Percentiles rank a stretch among this genome's conserved stretches.
phyloP scores from a whole-genome alignment of 2,113 vertebrate genomes.

The Sinocyclocheilus maitianheensis region DNA sequence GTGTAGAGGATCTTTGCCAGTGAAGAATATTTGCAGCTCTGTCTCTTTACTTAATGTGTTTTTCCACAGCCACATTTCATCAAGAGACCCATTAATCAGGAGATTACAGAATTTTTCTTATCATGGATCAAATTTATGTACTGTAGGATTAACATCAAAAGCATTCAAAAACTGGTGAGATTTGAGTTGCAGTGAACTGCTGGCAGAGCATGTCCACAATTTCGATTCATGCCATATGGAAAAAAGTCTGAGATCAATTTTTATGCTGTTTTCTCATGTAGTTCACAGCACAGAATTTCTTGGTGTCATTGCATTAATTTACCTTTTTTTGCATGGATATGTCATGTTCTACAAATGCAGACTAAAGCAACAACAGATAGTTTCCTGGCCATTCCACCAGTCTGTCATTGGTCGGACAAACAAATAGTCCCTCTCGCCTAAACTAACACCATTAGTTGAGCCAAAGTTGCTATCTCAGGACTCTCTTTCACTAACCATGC shows the following conservation, averaged over 20 bases:
- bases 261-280: not conserved
- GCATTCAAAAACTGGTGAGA: not conserved
- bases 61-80: constrained; percentile 61
- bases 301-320: not conserved
- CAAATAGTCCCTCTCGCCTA: not conserved
- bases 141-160: not conserved
- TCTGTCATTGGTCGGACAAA: not conserved
- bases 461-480: not conserved
- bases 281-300: not conserved
- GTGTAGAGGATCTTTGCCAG: constrained; percentile 20
- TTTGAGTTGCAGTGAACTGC: not conserved
- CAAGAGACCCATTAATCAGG: constrained; percentile 35
- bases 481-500: not conserved
- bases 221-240: not conserved
- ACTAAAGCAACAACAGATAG: not conserved
- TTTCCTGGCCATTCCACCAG: not conserved
- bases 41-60: constrained; percentile 41
- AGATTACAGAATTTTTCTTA: constrained; percentile 35
- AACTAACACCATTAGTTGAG: not conserved
- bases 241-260: not conserved
- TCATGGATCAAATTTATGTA: not conserved
- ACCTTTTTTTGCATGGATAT: not conserved
- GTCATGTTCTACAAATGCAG: not conserved
- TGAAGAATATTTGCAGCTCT: constrained; percentile 42
- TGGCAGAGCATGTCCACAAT: not conserved